Percentiles rank a stretch among this genome's conserved stretches.
Evolutionary conservation across 2,888 invertebrate species (phyloP).

Genomic region (Nemotelus nigrinus): DNA sequence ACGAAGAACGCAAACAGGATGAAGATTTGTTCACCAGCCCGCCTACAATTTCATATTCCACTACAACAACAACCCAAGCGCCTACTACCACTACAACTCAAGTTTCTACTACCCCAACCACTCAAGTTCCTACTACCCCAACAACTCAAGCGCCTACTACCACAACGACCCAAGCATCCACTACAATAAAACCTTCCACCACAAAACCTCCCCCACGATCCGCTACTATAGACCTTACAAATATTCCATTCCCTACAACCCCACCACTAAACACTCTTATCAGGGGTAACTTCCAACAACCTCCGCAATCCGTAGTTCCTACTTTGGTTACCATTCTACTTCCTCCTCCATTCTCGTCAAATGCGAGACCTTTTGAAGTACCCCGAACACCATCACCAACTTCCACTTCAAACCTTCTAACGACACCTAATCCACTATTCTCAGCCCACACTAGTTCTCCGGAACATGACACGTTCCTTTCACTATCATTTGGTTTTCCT

Average conservation of each 20-base stretch:
- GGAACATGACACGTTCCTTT: constrained; percentile 14
- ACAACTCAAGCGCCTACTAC: constrained; percentile 37
- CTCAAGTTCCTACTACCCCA: constrained; percentile 42
- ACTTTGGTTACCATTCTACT: constrained; percentile 14
- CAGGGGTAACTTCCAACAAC: background rate
- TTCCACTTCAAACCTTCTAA: constrained; percentile 42
- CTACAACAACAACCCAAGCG: constrained; percentile 23
- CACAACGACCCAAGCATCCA: constrained; percentile 16
- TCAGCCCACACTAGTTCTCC: background rate
- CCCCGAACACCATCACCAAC: constrained; percentile 30
- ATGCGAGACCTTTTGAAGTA: background rate
- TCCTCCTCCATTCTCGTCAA: constrained; percentile 24
- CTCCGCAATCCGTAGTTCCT: background rate
- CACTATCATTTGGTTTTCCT: constrained; percentile 28
- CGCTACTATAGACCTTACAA: constrained; percentile 14
- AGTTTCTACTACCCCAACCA: constrained; percentile 31
- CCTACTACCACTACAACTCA: constrained; percentile 47
- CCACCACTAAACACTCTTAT: constrained; percentile 7
- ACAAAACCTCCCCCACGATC: background rate
- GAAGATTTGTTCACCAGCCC: background rate
- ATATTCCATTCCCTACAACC: constrained; percentile 25
- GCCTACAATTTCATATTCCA: background rate
- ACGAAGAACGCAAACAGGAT: background rate
- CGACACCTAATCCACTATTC: background rate
- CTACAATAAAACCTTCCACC: background rate